phyloP scores from a whole-genome alignment of 2,113 vertebrate genomes.

The Tupaia chinensis region DNA sequence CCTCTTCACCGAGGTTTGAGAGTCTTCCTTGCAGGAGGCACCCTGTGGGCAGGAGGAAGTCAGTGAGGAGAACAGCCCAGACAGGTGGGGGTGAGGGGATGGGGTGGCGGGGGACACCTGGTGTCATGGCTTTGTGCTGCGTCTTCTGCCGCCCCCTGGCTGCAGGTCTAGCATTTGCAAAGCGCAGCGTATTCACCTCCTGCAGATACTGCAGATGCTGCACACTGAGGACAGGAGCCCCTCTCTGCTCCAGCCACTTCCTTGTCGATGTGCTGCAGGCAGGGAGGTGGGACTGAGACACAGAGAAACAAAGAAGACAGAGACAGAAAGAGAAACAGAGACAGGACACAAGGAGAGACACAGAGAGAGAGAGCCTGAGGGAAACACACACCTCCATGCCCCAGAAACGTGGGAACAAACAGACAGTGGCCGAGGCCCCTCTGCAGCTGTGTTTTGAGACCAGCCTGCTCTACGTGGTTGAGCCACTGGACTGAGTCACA shows the following conservation, averaged over 20 bases:
- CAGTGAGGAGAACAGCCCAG: background rate
- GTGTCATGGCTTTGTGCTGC: background rate
- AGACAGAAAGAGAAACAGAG: background rate
- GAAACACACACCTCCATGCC: background rate
- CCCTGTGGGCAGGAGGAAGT: background rate
- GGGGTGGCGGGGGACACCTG: no score
- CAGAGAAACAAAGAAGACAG: constrained; percentile 5
- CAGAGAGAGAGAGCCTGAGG: background rate
- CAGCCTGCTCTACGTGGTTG: rapidly evolving
- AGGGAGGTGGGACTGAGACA: background rate
- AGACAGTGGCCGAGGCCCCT: background rate
- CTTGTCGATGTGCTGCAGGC: background rate
- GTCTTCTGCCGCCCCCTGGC: background rate
- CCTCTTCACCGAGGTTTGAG: background rate
- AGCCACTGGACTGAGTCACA: rapidly evolving
- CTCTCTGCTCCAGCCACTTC: background rate
- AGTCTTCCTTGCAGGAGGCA: rapidly evolving
- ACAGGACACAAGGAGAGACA: background rate
- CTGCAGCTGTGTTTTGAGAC: background rate
- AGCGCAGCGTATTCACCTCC: background rate
- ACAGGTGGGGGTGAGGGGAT: no score
- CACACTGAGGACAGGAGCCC: no score
- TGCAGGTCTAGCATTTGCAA: background rate
- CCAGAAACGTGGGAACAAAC: background rate
- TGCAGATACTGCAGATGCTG: background rate